Conservation (phyloP, 2,113 vertebrate genomes). For the Suricata suricatta region DNA sequence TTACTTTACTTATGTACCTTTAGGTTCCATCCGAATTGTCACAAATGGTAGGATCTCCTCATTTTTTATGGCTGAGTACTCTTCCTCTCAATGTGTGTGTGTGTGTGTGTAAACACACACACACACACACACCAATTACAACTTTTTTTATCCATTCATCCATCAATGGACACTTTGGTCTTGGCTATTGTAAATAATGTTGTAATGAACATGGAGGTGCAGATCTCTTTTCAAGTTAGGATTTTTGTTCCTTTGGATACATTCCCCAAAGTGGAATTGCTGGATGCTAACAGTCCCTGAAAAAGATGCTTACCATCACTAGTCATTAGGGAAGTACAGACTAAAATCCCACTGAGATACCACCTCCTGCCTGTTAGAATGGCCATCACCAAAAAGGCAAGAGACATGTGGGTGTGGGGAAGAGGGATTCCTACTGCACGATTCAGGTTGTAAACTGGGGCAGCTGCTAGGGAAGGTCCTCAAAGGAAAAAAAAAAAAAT, state of each 20-base stretch:
- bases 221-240: neutral
- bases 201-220: neutral
- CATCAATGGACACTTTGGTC: neutral
- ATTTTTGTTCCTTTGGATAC: neutral
- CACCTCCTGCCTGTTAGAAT: neutral
- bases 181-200: neutral
- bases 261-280: neutral
- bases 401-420: neutral
- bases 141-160: neutral
- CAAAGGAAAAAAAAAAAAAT: neutral
- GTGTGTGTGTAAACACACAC: too few species aligned
- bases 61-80: neutral
- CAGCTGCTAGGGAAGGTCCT: neutral
- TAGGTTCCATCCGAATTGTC: neutral
- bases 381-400: neutral
- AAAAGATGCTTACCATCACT: neutral
- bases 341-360: neutral
- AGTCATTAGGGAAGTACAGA: neutral
- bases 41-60: neutral
- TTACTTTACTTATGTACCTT: neutral
- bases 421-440: neutral
- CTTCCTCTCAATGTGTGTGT: fast-evolving
- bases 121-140: too few species aligned
- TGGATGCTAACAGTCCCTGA: neutral
- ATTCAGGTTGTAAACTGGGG: neutral